These are phyloP conservation scores for Palythoa caribaeorum DNA, from an alignment of 92 coral and sea anemone species.

Conservation along the genomic window DNA sequence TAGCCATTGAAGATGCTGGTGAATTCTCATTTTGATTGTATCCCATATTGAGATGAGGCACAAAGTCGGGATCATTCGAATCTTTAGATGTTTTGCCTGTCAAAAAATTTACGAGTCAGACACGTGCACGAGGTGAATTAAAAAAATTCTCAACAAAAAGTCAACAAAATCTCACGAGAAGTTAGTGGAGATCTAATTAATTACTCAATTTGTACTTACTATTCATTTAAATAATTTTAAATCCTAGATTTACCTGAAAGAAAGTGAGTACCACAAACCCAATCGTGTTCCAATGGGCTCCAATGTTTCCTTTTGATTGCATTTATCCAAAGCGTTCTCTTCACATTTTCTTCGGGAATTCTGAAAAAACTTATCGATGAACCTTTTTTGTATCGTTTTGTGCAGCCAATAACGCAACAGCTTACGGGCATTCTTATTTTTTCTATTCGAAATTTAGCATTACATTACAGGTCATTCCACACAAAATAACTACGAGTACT, in stretches of 20 bases:
- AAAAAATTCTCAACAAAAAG: conserved; percentile 22
- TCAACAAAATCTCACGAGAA: conserved; percentile 5
- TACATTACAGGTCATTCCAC: background rate
- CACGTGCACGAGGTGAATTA: background rate
- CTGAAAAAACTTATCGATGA: conserved; percentile 43
- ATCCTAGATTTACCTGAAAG: conserved; percentile 29
- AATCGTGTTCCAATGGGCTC: conserved; percentile 20
- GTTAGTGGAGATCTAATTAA: conserved; percentile 8
- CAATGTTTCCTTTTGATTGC: conserved; percentile 49
- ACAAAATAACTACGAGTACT: background rate
- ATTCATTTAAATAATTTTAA: conserved; percentile 3
- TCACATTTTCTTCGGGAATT: conserved; percentile 34
- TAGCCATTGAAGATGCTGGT: conserved; percentile 25
- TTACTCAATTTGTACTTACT: conserved; percentile 1
- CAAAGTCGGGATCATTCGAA: conserved; percentile 55
- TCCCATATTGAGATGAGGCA: conserved; percentile 52
- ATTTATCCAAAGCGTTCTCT: conserved; percentile 47
- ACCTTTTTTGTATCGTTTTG: conserved; percentile 46
- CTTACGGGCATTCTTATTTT: conserved; percentile 28
- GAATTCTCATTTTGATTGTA: conserved; percentile 32
- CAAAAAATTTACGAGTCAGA: background rate
- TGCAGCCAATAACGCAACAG: conserved; percentile 52
- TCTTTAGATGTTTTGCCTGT: conserved; percentile 43
- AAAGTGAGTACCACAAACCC: conserved; percentile 42
- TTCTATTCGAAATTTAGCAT: background rate